Evolutionary conservation across 1,140 invertebrate species (phyloP), one percentile per base, ranked within the genome.

Genomic region (Nephila pilipes): DNA sequence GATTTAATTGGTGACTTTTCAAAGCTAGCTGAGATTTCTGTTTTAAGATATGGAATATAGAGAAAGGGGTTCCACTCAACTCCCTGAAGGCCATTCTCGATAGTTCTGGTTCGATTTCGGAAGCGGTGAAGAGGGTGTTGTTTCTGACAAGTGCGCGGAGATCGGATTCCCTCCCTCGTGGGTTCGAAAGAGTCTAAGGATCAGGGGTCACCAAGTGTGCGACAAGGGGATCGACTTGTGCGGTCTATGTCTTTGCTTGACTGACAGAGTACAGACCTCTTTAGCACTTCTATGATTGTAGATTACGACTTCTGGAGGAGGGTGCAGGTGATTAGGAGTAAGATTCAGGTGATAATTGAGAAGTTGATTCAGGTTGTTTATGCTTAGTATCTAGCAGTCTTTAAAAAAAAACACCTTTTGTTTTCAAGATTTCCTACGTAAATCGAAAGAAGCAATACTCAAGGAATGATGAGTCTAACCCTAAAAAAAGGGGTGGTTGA

Each of bases 201-300:
- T 55, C 55, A 32, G 75, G 79, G 89, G 90, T 92, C 90, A 92
- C 57, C 2, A 46, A 69, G 55, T 69, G 80, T 85, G 80, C 25
- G 81, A 92, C 90, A 92, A 92, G 90, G 60, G 90, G 90, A 58
- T 92, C 90, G 81, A 92, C 90, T 92, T 92, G 90, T 92, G 90
- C 58, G 90, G 90, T 92, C 90, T 83, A 92, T 92, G 55, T 25
- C 60, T 83, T 85, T 65, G 54, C 81, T 57, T 69, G 90, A 92
- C 14, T 92, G 90, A 92, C 81, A 92, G 80, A 69, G 58, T 46
- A 25, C 90, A 92, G 90, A 57, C 90, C 81, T 92, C 90, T 92
- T 92, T 92, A 92, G 90, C 90, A 85, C 81, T 92, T 90, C 29
- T 90, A 20, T 16, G 54, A 80, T 58, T 90, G 75, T 36, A 54